These are phyloP conservation scores for Pissodes strobi DNA, from an alignment of 1,140 invertebrate species.

Conservation along the genomic window DNA sequence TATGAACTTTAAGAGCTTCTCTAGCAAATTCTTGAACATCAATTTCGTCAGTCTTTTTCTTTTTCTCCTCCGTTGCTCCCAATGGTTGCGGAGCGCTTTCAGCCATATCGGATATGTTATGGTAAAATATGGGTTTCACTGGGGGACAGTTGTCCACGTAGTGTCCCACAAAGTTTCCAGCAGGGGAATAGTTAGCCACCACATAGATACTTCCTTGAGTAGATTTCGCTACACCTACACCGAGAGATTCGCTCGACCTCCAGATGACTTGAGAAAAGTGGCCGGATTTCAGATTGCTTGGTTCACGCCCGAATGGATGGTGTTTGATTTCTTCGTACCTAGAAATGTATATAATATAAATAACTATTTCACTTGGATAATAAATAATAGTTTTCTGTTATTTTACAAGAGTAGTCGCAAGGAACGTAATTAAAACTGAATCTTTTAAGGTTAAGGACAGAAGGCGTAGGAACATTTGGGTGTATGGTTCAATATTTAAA, in stretches of 20 bases:
- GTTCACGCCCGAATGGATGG: constrained; percentile 67
- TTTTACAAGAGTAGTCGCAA: no score
- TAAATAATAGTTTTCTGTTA: no score
- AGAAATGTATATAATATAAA: neutral
- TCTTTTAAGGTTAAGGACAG: no score
- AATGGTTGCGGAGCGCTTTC: neutral
- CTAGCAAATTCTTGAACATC: constrained; percentile 58
- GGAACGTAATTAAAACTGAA: no score
- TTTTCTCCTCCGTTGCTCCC: neutral
- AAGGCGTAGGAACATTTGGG: no score
- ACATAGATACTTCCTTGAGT: constrained; percentile 76
- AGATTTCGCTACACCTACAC: constrained; percentile 74
- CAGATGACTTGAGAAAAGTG: constrained; percentile 82
- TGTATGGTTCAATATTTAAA: no score
- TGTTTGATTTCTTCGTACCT: constrained; percentile 62
- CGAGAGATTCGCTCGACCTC: constrained; percentile 75
- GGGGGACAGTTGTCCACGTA: constrained; percentile 76
- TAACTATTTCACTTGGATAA: no score
- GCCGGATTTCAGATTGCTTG: constrained; percentile 68
- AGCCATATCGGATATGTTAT: neutral
- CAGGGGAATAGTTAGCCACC: constrained; percentile 84
- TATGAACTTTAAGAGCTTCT: constrained; percentile 73
- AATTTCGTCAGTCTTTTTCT: constrained; percentile 5
- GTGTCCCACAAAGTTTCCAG: constrained; percentile 81
- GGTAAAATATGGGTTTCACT: constrained; percentile 32